phyloP scores from a whole-genome alignment of 2,797 vertebrate genomes.

The Rhinogobio ventralis region DNA sequence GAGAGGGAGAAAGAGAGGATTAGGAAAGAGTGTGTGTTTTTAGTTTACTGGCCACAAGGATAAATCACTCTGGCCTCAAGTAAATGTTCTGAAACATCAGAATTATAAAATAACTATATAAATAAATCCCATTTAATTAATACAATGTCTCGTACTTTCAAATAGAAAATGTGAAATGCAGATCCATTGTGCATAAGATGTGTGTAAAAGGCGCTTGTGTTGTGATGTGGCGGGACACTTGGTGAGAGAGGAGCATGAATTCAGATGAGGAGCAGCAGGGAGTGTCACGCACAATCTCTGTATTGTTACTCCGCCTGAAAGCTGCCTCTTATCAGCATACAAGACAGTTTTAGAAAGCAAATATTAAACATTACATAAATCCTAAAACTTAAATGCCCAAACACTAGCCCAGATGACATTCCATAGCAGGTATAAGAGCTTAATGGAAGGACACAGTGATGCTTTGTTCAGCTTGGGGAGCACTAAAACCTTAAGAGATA shows the following conservation, averaged over 20 bases:
- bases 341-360: neutral
- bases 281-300: constrained; percentile 32
- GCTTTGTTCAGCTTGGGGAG: neutral
- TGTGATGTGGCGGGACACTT: constrained; percentile 38
- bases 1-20: neutral
- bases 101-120: neutral
- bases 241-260: constrained; percentile 41
- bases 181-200: constrained; percentile 5
- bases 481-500: neutral
- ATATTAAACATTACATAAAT: neutral
- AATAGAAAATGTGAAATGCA: neutral
- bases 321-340: neutral
- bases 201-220: constrained; percentile 31
- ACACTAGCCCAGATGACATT: neutral
- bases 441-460: constrained; percentile 1
- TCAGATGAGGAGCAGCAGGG: constrained; percentile 44
- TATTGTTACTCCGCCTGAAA: constrained; percentile 31
- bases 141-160: neutral
- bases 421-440: constrained; percentile 21
- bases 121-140: neutral
- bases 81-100: neutral
- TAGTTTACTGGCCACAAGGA: neutral
- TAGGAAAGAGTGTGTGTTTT: neutral
- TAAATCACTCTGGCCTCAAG: neutral
- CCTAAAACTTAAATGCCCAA: neutral